phyloP scores from a whole-genome alignment of 2,113 vertebrate genomes.

The Spilogale gracilis region DNA sequence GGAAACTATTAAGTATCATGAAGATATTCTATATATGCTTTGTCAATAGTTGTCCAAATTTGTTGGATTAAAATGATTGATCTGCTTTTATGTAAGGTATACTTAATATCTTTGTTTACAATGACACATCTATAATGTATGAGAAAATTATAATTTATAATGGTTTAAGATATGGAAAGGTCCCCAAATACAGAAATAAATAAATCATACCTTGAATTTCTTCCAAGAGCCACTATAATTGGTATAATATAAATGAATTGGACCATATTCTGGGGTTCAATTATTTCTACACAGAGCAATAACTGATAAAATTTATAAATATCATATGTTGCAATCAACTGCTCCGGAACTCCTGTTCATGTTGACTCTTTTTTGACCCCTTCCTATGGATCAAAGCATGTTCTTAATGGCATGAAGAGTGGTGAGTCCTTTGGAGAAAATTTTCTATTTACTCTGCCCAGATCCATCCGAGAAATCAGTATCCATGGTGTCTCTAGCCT shows the following conservation, averaged over 20 bases:
- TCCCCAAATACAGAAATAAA: neutral
- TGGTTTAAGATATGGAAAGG: neutral
- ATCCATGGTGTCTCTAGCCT: too few relatives aligned
- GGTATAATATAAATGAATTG: neutral
- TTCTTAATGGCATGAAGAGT: too few relatives aligned
- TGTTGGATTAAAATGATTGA: neutral
- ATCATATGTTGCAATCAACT: neutral
- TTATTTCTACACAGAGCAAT: neutral
- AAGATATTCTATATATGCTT: neutral
- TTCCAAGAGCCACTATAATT: neutral
- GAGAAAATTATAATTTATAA: neutral
- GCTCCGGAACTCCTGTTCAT: too few relatives aligned
- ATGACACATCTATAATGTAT: neutral
- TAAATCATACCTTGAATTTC: neutral
- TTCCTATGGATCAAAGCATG: too few relatives aligned
- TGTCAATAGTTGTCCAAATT: neutral
- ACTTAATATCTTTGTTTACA: neutral
- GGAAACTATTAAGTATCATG: neutral
- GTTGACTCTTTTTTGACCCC: too few relatives aligned
- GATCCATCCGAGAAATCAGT: too few relatives aligned
- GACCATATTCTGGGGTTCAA: neutral
- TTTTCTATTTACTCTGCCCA: too few relatives aligned
- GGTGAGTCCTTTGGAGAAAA: too few relatives aligned
- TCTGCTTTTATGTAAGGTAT: neutral
- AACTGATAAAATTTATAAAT: neutral